Base-by-base conservation (phyloP, 2,113 vertebrate species). In the Cichladusa arquata region DNA sequence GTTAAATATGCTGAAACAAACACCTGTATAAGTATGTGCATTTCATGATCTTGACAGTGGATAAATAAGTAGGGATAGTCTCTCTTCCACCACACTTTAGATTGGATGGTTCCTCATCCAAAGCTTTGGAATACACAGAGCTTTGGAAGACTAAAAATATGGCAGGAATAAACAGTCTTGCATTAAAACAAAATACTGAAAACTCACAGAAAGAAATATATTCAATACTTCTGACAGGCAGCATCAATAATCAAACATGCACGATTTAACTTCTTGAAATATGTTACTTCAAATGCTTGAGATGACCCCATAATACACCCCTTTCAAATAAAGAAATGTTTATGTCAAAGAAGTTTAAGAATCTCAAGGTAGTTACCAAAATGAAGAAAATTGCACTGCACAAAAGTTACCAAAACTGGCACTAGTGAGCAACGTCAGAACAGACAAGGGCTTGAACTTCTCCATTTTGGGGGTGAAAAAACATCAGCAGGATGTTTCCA, bases 281-380 rank as follows among this genome's bases (percentile, higher is more conserved):
- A 26, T 2, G 3, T 60, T 74, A 53, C 12, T 14, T 80, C 20
- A 48, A 74, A 44, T 24, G 9, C 9, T 88, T 67, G 28, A 80
- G 18, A 42, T 9, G 18, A 34, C 5, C 11, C 3, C 22, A 29
- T 58, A 77, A 57, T 31, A 18, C 1, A 42, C 1, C 2, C 6
- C 34, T 66, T 64, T 36, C 14, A 62, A 25, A 71, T 5, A n/a
- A 42, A 47, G 2, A 26, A 47, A 26, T 11, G 4, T 11, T 48
- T 40, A 14, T 16, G 8, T 51, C n/a, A 88, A 66, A 66, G 3
- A 54, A 58, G 44, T 22, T 61, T 76, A 42, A 44, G n/a, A 71
- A 42, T 38, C 42, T 34, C 36, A 53, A 48, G 57, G 10, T 22
- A 45, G 14, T 65, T 82, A 33, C 11, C 13, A 64, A 47, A 4